A percentile compares a stretch with the other conserved stretches of the same genome.
phyloP scores from a whole-genome alignment of 2,888 invertebrate species.

The Troilus luridus region DNA sequence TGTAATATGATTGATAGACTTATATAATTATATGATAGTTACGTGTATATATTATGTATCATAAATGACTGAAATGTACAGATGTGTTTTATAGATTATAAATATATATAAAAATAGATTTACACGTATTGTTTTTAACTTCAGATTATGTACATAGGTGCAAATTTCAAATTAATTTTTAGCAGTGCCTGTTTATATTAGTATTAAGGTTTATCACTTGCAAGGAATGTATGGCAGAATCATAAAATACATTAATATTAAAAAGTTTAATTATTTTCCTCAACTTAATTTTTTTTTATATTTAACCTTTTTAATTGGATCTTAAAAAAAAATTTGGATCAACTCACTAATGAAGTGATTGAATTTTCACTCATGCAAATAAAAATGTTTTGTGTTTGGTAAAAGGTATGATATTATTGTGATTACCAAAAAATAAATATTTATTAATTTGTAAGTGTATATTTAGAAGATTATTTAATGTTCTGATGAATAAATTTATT shows the following conservation, averaged over 20 bases:
- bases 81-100: slow-evolving; percentile 57
- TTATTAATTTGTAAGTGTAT: neutral
- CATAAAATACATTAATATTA: slow-evolving; percentile 46
- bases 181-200: slow-evolving; percentile 60
- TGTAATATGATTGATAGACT: slow-evolving; percentile 54
- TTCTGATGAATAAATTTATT: neutral
- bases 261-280: slow-evolving; percentile 16
- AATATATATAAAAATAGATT: slow-evolving; percentile 41
- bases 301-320: neutral
- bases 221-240: slow-evolving; percentile 38
- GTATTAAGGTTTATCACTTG: slow-evolving; percentile 52
- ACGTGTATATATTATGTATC: slow-evolving; percentile 58
- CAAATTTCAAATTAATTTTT: slow-evolving; percentile 57
- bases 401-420: neutral
- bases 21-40: slow-evolving; percentile 46
- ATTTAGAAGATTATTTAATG: neutral
- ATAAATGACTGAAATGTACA: slow-evolving; percentile 59
- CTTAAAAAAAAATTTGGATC: neutral
- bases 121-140: slow-evolving; percentile 44
- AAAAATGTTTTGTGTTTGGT: neutral
- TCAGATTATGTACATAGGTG: slow-evolving; percentile 44
- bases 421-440: neutral
- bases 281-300: neutral
- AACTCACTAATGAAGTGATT: neutral
- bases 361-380: neutral